Evolutionary conservation across 2,113 vertebrate genomes (phyloP).

Genomic region (Neopipo cinnamomea): DNA sequence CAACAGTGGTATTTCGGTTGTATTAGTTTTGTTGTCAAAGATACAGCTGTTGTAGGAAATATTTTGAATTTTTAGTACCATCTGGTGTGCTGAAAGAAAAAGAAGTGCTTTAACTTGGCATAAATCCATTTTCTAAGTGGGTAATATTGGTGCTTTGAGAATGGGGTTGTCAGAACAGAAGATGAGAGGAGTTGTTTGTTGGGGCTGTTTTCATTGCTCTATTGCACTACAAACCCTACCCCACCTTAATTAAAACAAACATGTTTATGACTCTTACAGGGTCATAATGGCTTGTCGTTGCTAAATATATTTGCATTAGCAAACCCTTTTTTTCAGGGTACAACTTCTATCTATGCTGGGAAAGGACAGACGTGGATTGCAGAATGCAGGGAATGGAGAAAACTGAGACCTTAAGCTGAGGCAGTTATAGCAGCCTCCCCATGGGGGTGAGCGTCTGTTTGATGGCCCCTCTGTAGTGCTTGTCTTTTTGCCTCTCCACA

Average conservation of each 20-base stretch:
- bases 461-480: not conserved
- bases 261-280: not conserved
- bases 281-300: not conserved
- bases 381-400: not conserved
- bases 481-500: not conserved
- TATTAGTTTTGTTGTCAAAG: constrained; percentile 84
- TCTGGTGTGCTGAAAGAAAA: constrained; percentile 78
- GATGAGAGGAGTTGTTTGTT: constrained; percentile 57
- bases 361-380: not conserved
- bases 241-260: constrained; percentile 45
- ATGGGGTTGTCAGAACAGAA: constrained; percentile 42
- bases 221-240: not conserved
- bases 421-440: not conserved
- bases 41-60: constrained; percentile 82
- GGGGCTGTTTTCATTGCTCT: constrained; percentile 43
- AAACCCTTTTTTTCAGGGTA: not conserved
- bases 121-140: constrained; percentile 70
- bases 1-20: constrained; percentile 39
- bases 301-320: not conserved
- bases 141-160: constrained; percentile 65
- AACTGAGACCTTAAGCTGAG: not conserved
- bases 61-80: constrained; percentile 80
- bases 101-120: constrained; percentile 69
- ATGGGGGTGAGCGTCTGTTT: not conserved
- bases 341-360: not conserved